Base-by-base conservation (phyloP, 2,113 vertebrate genomes). In the Bathybates hornii region DNA sequence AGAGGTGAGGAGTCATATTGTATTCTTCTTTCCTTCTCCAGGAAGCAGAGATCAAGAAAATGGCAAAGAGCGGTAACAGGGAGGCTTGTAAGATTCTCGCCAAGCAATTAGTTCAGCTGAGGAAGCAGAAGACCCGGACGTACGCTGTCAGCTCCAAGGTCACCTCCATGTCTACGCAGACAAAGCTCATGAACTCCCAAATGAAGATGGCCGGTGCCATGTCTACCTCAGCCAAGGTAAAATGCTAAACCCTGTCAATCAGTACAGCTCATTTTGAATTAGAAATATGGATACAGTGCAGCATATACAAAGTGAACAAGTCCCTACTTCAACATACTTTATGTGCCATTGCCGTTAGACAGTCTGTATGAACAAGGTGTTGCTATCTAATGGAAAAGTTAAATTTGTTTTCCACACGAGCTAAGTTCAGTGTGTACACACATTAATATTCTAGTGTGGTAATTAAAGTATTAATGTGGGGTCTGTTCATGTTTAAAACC, bases 121-220 rank as follows among this genome's bases (percentile, higher is more conserved):
- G 98, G 89, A 99, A 99, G 92, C 99, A 99, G 95, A 99, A 98
- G 80, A 98, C 97, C 83, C 96, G 98, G 88, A 99, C 99, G 0
- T 99, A 98, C 0, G 98, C 99, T 2, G 99, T 99, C 71, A 99
- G 99, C 95, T 99, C 99, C 45, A 99, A 99, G 94, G 98, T 99
- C 86, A 99, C 98, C 29, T 99, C 98, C 83, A 99, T 99, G 98
- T 98, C 97, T 0, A 98, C 98, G 10, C 98, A 99, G 91, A 98
- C 98, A 1, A 99, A 99, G 91, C 95, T 99, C 91, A 99, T 99
- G 99, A 99, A 98, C 94, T 99, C 99, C n/a, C 99, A 99, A 93
- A 98, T 99, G 98, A 99, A 99, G 96, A 99, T 99, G 99, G 99
- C 99, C 0, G 97, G 98, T 83, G 99, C 99, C 68, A 99, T 99